Evolutionary conservation across 2,888 invertebrate genomes (phyloP).

Genomic region (Drosophila melanosoma): DNA sequence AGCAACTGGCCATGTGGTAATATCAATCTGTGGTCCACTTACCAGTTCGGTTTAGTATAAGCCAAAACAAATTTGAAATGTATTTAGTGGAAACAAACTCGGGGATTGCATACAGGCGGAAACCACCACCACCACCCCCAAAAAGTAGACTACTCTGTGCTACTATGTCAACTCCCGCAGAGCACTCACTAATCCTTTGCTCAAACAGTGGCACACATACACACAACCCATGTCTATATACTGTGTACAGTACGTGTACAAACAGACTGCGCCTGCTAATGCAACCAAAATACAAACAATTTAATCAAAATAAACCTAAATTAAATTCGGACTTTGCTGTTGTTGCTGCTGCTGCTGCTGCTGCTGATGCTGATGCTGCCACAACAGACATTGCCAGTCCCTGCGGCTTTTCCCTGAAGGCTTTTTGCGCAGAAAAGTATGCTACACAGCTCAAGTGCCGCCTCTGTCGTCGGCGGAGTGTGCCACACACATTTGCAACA

Average conservation of each 20-base stretch:
- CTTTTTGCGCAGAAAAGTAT: slow-evolving; percentile 74
- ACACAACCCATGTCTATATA: slow-evolving; percentile 16
- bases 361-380: slow-evolving; percentile 17
- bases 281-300: slow-evolving; percentile 80
- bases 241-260: slow-evolving; percentile 36
- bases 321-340: slow-evolving; percentile 65
- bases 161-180: slow-evolving; percentile 21
- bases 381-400: slow-evolving; percentile 27
- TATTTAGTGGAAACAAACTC: slow-evolving; percentile 76
- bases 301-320: slow-evolving; percentile 80
- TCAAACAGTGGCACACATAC: slow-evolving; percentile 43
- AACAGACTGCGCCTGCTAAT: slow-evolving; percentile 60
- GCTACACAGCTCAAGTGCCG: slow-evolving; percentile 72
- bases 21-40: slow-evolving; percentile 69
- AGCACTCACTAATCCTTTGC: slow-evolving; percentile 64
- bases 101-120: slow-evolving; percentile 18
- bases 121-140: slow-evolving; percentile 5
- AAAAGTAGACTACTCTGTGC: slow-evolving; percentile 9
- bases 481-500: slow-evolving; percentile 57
- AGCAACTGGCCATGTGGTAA: slow-evolving; percentile 46
- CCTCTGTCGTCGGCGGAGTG: slow-evolving; percentile 54
- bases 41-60: slow-evolving; percentile 62
- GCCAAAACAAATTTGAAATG: slow-evolving; percentile 79
- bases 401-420: slow-evolving; percentile 57
- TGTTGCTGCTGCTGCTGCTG: slow-evolving; percentile 26